Base-by-base conservation (phyloP, 2,797 vertebrate species). In the Rhadinocentrus ornatus region DNA sequence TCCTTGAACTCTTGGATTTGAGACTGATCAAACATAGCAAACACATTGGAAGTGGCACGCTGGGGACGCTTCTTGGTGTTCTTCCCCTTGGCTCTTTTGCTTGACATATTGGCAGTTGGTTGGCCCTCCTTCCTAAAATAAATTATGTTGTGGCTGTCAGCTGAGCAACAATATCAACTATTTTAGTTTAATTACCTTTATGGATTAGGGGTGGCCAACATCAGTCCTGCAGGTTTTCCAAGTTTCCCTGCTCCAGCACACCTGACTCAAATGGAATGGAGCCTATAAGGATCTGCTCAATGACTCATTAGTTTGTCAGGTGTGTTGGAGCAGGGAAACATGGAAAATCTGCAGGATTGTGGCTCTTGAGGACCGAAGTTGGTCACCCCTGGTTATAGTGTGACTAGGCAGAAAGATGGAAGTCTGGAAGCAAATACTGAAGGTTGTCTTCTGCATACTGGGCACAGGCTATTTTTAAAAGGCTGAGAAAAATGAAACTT, bases 1-100 rank as follows among this genome's bases (percentile, higher is more conserved):
- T 99, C 97, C 80, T 99, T 99, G 86, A 99, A 99, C 71, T 99
- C 97, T 64, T 99, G 97, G 71, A 99, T 99, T 86, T 99, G 97
- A 0, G 97, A 98, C 91, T 99, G 96, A 85, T 97, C 96, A 65
- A 98, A 98, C 97, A 99, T 99, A 0, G 97, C 97, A 26, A 99
- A 99, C 4, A 98, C 97, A 54, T 98, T 99, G 92, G 97, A 98
- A 1, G 97, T 97, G 53, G 97, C 97, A 0, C 96, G 95, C 91
- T 97, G 96, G 48, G 97, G 96, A 62, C 96, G 96, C 95, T 98
- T 98, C 94, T 97, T 98, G 80, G 96, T 97, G 91, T 96, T 96
- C 91, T 98, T 98, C 8, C 95, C 96, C 93, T 98, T 98, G 64
- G 96, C 96, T 83, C 94, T 93, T 96, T 97, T 98, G 94, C 96